phyloP scores from a whole-genome alignment of 2,888 invertebrate genomes.

The Colletes collaris region DNA sequence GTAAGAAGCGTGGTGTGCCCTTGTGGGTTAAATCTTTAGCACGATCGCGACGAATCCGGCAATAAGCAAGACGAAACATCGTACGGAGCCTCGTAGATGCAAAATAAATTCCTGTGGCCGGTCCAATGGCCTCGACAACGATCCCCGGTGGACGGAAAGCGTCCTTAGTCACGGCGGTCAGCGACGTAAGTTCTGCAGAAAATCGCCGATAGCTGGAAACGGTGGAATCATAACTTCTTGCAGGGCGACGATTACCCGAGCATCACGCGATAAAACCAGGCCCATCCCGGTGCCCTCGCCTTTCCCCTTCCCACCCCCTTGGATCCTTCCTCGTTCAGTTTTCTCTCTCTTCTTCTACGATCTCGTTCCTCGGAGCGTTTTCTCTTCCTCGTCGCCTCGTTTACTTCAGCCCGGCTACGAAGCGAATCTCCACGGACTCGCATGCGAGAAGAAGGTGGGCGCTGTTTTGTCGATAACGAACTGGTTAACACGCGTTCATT shows the following conservation, averaged over 20 bases:
- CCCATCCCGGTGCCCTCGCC: slow-evolving; percentile 23
- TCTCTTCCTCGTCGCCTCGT: background rate
- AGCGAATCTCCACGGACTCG: slow-evolving; percentile 13
- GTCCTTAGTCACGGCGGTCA: slow-evolving; percentile 34
- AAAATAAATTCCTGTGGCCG: slow-evolving; percentile 34
- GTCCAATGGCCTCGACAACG: slow-evolving; percentile 21
- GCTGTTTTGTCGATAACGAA: slow-evolving; percentile 59
- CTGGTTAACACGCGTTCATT: slow-evolving; percentile 67
- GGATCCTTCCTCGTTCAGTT: background rate
- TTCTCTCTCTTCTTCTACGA: background rate
- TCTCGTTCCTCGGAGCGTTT: background rate
- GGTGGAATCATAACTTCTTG: slow-evolving; percentile 51
- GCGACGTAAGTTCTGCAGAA: slow-evolving; percentile 39
- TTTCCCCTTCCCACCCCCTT: slow-evolving; percentile 9
- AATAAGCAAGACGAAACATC: slow-evolving; percentile 18
- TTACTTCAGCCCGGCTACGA: slow-evolving; percentile 1
- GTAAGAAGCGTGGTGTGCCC: too few species aligned
- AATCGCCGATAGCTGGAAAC: slow-evolving; percentile 53
- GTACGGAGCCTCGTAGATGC: background rate
- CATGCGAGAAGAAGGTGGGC: slow-evolving; percentile 50
- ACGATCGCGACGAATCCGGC: slow-evolving; percentile 21
- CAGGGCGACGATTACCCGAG: slow-evolving; percentile 48
- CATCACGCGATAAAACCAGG: slow-evolving; percentile 48
- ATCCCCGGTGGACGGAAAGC: slow-evolving; percentile 30
- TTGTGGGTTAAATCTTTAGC: slow-evolving; percentile 10